Evolutionary conservation across 53 echinoderm and acorn worm species (phyloP).

Genomic region (Echinarachnius parma): DNA sequence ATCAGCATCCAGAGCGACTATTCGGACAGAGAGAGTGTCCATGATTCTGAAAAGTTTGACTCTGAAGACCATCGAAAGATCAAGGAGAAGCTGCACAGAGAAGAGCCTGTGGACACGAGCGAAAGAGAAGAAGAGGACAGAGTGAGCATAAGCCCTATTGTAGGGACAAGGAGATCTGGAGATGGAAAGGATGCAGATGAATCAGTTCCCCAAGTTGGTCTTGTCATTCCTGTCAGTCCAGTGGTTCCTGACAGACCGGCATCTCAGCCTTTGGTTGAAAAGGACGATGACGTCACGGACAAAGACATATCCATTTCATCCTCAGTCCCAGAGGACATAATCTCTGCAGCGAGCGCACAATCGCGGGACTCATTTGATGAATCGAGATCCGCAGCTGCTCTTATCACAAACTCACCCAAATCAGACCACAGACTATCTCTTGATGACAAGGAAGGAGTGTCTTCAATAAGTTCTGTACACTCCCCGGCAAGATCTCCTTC

Average conservation of each 20-base stretch:
- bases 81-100: slow-evolving; percentile 23
- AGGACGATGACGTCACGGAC: slow-evolving; percentile 14
- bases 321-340: slow-evolving; percentile 68
- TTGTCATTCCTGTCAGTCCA: neutral
- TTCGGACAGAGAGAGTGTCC: slow-evolving; percentile 34
- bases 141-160: neutral
- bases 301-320: slow-evolving; percentile 29
- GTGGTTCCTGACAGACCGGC: neutral
- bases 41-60: slow-evolving; percentile 52
- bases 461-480: neutral
- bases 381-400: slow-evolving; percentile 16
- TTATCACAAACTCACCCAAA: slow-evolving; percentile 14
- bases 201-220: neutral
- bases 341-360: slow-evolving; percentile 63
- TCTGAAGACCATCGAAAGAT: slow-evolving; percentile 36
- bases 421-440: slow-evolving; percentile 20
- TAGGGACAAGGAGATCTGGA: slow-evolving; percentile 18
- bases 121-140: slow-evolving; percentile 5
- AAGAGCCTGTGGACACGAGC: neutral
- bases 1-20: slow-evolving; percentile 48
- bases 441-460: no score
- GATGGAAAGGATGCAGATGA: slow-evolving; percentile 38
- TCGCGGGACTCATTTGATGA: slow-evolving; percentile 61
- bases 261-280: no score
- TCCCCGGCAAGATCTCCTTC: no score